Evolutionary conservation across 1,140 invertebrate species (phyloP), one percentile per base, ranked within the genome.

Genomic region (Aphelenchoides besseyi): DNA sequence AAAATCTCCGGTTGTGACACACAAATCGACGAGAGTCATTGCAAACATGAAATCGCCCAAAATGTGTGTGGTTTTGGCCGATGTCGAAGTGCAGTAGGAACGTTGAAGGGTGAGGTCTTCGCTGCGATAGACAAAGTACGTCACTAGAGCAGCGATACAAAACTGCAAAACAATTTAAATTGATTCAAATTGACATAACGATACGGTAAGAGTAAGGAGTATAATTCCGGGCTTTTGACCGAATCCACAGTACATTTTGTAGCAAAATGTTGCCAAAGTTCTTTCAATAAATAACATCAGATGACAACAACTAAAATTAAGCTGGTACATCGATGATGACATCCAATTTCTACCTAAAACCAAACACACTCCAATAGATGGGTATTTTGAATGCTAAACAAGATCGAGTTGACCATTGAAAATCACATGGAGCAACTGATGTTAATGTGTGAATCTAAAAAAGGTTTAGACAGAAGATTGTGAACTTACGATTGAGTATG

Each of bases 351-450:
- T 23, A 48, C 41, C 23, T 12, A 48, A 48, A 48, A 5, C 55
- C 55, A 33, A 59, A 59, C 5, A 59, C 55, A 8, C 5, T 29
- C 55, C 55, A 59, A 33, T 59, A 59, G 18, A 59, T 59, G 12
- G 55, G 55, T 29, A 59, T 59, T 33, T 59, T 59, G 18, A 59
- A 59, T 5, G 5, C 5, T 16, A 59, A 33, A 18, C 55, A 59
- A 5, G 5, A 12, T 12, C 5, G 16, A 28, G 55, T 59, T 5
- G 55, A 28, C 55, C 55, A 59, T 33, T 18, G 55, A 33, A 59
- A 59, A 33, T 59, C 55, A 33, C 55, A 59, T 23, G 5, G 5
- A 23, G 5, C 32, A 8, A 8, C 26, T 29, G 55, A 5, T 23
- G 18, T 59, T 33, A 59, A 33, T 8, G 55, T 18, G 55, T 18